phyloP scores from a whole-genome alignment of 2,797 vertebrate genomes.

The Diplodus puntazzo region DNA sequence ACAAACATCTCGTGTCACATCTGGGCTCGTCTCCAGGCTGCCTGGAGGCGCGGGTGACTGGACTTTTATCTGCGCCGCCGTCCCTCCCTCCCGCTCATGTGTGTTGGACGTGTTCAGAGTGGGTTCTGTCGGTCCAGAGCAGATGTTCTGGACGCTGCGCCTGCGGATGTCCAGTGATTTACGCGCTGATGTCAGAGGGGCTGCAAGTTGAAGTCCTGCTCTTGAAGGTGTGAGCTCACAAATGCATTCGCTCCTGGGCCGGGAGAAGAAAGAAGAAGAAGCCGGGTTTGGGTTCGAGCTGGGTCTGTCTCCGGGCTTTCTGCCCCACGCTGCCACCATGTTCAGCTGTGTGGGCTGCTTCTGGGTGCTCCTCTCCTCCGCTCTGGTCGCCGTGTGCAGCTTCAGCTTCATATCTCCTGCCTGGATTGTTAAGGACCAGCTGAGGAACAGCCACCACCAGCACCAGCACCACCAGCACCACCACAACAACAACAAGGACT shows the following conservation, averaged over 20 bases:
- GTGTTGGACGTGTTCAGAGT: constrained; percentile 21
- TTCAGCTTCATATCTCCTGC: constrained; percentile 92
- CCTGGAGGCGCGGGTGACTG: constrained; percentile 49
- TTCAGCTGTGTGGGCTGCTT: constrained; percentile 93
- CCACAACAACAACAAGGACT: constrained; percentile 76
- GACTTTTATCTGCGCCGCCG: constrained; percentile 25
- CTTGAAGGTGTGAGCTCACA: constrained; percentile 80
- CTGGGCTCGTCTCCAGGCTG: constrained; percentile 23
- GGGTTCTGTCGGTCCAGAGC: constrained; percentile 19
- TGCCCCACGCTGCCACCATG: constrained; percentile 87
- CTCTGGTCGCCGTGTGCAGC: constrained; percentile 89
- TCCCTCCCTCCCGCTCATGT: constrained; percentile 21
- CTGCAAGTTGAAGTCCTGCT: constrained; percentile 67
- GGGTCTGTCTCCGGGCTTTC: constrained; percentile 80
- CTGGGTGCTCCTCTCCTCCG: constrained; percentile 92
- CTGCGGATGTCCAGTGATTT: constrained; percentile 45
- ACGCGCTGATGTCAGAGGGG: constrained; percentile 59
- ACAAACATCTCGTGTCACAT: constrained; percentile 63
- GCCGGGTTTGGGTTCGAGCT: constrained; percentile 82
- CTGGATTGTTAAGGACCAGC: constrained; percentile 89
- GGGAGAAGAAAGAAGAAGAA: constrained; percentile 86
- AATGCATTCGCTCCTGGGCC: constrained; percentile 88
- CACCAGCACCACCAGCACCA: constrained; percentile 33
- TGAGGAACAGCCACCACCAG: constrained; percentile 67
- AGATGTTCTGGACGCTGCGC: constrained; percentile 58